Evolutionary conservation across 1,140 invertebrate species (phyloP).

Genomic region (Anthonomus grandis): DNA sequence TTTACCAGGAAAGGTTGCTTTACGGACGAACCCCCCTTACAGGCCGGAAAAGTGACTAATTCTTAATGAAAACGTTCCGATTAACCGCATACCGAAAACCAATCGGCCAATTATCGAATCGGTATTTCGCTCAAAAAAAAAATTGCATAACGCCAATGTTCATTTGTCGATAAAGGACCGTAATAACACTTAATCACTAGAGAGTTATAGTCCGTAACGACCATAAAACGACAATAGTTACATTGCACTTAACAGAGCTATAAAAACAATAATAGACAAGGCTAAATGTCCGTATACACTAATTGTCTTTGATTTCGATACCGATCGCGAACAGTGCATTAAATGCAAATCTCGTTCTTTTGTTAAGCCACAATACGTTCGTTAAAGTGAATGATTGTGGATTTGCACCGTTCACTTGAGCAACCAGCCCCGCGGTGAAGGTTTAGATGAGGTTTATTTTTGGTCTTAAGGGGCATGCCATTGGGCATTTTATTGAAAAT

Average conservation of each 20-base stretch:
- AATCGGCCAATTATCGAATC: background rate
- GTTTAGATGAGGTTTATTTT: too few relatives aligned
- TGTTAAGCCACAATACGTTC: too few relatives aligned
- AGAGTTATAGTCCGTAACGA: slow-evolving; percentile 14
- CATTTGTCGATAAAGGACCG: slow-evolving; percentile 9
- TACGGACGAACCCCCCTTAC: too few relatives aligned
- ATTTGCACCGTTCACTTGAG: too few relatives aligned
- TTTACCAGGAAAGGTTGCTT: too few relatives aligned
- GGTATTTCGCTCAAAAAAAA: background rate
- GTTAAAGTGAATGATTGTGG: too few relatives aligned
- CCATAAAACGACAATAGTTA: slow-evolving; percentile 12
- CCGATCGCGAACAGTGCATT: background rate
- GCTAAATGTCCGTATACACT: slow-evolving; percentile 12
- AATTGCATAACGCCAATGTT: slow-evolving; percentile 1
- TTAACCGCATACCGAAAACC: background rate
- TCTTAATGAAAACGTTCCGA: too few relatives aligned
- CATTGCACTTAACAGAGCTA: slow-evolving; percentile 11
- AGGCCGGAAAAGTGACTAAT: too few relatives aligned
- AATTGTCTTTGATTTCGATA: slow-evolving; percentile 14
- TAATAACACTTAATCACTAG: slow-evolving; percentile 17
- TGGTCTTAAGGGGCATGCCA: too few relatives aligned
- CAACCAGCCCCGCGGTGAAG: background rate
- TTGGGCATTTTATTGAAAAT: too few relatives aligned
- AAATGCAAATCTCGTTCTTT: slow-evolving; percentile 3
- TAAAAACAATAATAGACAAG: slow-evolving; percentile 18